These are phyloP conservation scores for Myathropa florea DNA, from an alignment of 2,888 invertebrate genomes.

Conservation along the genomic window DNA sequence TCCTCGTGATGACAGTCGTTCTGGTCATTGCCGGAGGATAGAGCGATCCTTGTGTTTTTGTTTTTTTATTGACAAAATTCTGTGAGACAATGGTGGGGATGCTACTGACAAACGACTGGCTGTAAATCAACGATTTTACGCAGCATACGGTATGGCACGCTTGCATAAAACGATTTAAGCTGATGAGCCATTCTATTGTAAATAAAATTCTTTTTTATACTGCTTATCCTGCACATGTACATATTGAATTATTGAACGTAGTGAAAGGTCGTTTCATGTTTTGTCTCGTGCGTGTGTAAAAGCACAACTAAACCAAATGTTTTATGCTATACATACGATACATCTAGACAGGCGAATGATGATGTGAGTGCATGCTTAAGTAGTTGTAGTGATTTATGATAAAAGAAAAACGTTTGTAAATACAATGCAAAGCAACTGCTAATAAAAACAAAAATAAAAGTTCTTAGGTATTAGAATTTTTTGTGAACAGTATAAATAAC, in stretches of 20 bases:
- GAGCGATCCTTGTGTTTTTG: neutral
- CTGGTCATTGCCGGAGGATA: neutral
- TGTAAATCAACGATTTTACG: slow-evolving; percentile 27
- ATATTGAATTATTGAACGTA: slow-evolving; percentile 48
- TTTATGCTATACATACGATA: neutral
- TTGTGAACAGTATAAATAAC: slow-evolving; percentile 49
- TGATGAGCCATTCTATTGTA: slow-evolving; percentile 40
- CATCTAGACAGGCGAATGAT: slow-evolving; percentile 14
- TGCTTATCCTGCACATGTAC: slow-evolving; percentile 61
- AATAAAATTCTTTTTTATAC: slow-evolving; percentile 34
- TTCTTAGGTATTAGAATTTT: slow-evolving; percentile 21
- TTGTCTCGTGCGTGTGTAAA: slow-evolving; percentile 1
- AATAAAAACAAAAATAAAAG: slow-evolving; percentile 36
- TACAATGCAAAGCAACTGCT: neutral
- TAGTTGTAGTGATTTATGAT: slow-evolving; percentile 49
- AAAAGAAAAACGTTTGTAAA: neutral
- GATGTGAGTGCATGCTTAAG: slow-evolving; percentile 63
- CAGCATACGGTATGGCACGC: slow-evolving; percentile 17
- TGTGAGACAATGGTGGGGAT: neutral
- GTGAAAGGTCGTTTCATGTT: slow-evolving; percentile 27
- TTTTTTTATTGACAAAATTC: neutral
- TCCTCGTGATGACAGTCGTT: slow-evolving; percentile 30
- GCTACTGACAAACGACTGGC: slow-evolving; percentile 30
- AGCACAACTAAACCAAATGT: neutral
- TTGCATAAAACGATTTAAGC: slow-evolving; percentile 33